phyloP scores from a whole-genome alignment of 2,113 vertebrate genomes.

The Elaphurus davidianus region DNA sequence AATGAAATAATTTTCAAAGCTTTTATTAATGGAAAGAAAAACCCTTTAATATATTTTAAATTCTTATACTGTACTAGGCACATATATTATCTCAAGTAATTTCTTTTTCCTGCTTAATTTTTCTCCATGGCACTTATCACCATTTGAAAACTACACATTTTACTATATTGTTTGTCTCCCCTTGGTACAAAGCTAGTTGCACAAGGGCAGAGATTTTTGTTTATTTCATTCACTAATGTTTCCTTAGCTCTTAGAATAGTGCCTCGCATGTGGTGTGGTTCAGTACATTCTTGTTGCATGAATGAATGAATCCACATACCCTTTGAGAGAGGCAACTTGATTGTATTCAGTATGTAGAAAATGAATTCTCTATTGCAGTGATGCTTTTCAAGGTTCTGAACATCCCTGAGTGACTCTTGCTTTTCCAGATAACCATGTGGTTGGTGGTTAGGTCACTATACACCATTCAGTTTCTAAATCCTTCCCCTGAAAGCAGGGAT shows the following conservation, averaged over 20 bases:
- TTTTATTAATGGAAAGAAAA: not conserved
- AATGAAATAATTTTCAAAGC: conserved; percentile 21
- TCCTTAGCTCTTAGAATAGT: not conserved
- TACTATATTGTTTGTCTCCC: not conserved
- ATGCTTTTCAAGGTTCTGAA: conserved; percentile 28
- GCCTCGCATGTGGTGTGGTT: not conserved
- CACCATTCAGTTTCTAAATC: not conserved
- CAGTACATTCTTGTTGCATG: not conserved
- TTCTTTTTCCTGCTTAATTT: not conserved
- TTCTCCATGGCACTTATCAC: not conserved
- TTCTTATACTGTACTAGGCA: not conserved
- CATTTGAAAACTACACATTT: not conserved
- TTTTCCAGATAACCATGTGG: not conserved
- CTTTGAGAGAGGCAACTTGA: not conserved
- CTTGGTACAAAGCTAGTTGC: not conserved
- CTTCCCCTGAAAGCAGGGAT: not conserved
- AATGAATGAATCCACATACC: not conserved
- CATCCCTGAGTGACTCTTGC: not conserved
- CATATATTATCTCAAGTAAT: not conserved
- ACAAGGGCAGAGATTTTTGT: not conserved
- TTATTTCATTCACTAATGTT: not conserved
- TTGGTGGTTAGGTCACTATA: not conserved
- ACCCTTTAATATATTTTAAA: conserved; percentile 23
- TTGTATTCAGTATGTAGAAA: not conserved
- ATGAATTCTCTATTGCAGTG: not conserved